phyloP scores from a whole-genome alignment of 2,888 invertebrate species.

The Alentia gelatinosa region DNA sequence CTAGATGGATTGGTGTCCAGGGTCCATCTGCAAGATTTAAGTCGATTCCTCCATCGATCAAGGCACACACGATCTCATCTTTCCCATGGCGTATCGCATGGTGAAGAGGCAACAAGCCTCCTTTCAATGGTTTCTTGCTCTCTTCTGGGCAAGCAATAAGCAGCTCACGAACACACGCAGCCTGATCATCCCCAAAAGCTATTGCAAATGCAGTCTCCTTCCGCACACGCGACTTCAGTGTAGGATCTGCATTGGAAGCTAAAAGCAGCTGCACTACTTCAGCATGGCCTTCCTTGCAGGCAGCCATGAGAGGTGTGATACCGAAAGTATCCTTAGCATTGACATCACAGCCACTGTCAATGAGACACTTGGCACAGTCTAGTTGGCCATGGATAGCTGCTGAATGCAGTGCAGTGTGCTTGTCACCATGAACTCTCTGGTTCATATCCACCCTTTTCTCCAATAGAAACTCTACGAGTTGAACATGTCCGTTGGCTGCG shows the following conservation, averaged over 20 bases:
- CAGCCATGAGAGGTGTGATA: constrained; percentile 77
- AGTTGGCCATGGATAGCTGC: background rate
- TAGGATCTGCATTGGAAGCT: constrained; percentile 74
- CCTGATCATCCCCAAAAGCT: background rate
- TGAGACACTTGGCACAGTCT: background rate
- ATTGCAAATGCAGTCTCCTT: constrained; percentile 25
- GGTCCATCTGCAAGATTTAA: background rate
- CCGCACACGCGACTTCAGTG: constrained; percentile 61
- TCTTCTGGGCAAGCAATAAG: background rate
- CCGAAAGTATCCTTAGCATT: constrained; percentile 28
- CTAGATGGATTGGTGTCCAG: constrained; percentile 38
- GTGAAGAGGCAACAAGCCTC: constrained; percentile 12
- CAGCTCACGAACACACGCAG: background rate
- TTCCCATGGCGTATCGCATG: constrained; percentile 5
- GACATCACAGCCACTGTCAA: background rate
- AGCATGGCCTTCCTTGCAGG: constrained; percentile 73
- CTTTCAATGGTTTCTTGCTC: background rate
- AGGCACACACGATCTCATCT: constrained; percentile 19
- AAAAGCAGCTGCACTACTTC: constrained; percentile 75
- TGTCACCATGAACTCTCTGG: background rate
- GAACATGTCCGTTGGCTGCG: background rate
- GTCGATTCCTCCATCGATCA: background rate
- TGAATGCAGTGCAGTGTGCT: constrained; percentile 5
- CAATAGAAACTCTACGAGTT: background rate
- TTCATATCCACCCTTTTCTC: background rate